Base-by-base conservation (phyloP, 2,113 vertebrate species). In the Aleadryas rufinucha region DNA sequence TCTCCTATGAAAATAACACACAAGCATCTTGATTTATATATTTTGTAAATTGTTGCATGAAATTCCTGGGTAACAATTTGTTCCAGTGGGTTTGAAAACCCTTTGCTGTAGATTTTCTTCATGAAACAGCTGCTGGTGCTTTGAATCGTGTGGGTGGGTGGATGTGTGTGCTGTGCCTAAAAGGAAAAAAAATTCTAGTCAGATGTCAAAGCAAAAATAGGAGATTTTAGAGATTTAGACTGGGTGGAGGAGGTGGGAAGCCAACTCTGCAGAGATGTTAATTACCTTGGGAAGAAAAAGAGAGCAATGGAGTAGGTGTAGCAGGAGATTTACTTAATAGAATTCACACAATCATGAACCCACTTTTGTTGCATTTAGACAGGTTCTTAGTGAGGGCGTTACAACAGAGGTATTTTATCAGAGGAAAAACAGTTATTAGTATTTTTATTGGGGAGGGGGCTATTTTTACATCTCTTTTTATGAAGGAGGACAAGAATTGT, bases 171-270 rank as follows among this genome's bases (percentile, higher is more conserved):
- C 95, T 96, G 91, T 92, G 86, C 87, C 86, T 93, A 71, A 95
- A 93, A 95, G 72, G 81, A 71, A 89, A 91, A 90, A 95, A 89
- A 83, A 56, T 2, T 87, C 72, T 83, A 91, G 86, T 95, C 93
- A 95, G 95, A 95, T 96, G 94, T 97, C 96, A 96, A 96, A 97
- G 96, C 92, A 97, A 93, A 97, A 93, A 95, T 87, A 94, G 96
- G 94, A 93, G 65, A 90, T 90, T 96, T 91, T 69, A 33, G 91
- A 97, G 92, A 82, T 96, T 96, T 93, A 87, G 94, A 74, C 91
- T 87, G 84, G 78, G 60, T 90, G 89, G 94, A 93, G 80, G 95
- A 95, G 72, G 91, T 92, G 89, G 93, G 91, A 95, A 95, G 76
- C 89, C 71, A 90, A 18, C 76, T 88, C 76, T 78, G 71, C 53